These are phyloP conservation scores for Catharus ustulatus DNA, from an alignment of 2,797 vertebrate genomes.

Conservation along the genomic window DNA sequence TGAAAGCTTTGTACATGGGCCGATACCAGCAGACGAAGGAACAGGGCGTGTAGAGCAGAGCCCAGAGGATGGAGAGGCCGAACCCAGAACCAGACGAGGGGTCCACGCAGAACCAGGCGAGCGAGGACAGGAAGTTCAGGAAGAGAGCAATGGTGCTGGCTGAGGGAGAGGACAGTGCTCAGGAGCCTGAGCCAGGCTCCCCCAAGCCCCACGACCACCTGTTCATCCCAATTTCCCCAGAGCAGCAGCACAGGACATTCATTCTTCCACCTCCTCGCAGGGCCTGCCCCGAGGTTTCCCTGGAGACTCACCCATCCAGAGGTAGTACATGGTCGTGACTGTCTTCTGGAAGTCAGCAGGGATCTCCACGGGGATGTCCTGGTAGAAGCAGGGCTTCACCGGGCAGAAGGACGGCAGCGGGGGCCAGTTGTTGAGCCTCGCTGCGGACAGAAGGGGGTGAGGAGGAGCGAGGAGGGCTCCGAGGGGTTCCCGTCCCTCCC, in stretches of 20 bases:
- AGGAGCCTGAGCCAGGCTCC: neutral
- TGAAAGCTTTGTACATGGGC: conserved; percentile 95
- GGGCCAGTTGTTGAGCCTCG: conserved; percentile 93
- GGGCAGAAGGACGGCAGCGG: conserved; percentile 92
- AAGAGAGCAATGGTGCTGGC: conserved; percentile 78
- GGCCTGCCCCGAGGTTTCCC: rapidly evolving
- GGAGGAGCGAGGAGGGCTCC: neutral
- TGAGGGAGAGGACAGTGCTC: neutral
- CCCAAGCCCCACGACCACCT: rapidly evolving
- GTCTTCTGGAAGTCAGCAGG: conserved; percentile 91
- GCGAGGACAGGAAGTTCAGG: conserved; percentile 88
- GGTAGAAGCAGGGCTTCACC: conserved; percentile 94
- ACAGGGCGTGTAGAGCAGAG: conserved; percentile 91
- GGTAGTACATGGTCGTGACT: conserved; percentile 93
- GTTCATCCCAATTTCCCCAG: rapidly evolving
- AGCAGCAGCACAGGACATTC: rapidly evolving
- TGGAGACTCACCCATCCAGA: conserved; percentile 91
- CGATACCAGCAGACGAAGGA: conserved; percentile 97
- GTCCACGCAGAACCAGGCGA: conserved; percentile 87
- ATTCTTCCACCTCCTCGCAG: too few relatives aligned
- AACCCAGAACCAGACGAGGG: conserved; percentile 79
- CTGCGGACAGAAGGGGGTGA: conserved; percentile 60
- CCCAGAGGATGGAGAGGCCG: conserved; percentile 94
- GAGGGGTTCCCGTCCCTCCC: neutral
- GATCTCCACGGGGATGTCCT: conserved; percentile 93